Percentiles rank a stretch among this genome's conserved stretches.
These are phyloP conservation scores for Byasa hedistus DNA, from an alignment of 2,888 invertebrate genomes.

Conservation along the genomic window DNA sequence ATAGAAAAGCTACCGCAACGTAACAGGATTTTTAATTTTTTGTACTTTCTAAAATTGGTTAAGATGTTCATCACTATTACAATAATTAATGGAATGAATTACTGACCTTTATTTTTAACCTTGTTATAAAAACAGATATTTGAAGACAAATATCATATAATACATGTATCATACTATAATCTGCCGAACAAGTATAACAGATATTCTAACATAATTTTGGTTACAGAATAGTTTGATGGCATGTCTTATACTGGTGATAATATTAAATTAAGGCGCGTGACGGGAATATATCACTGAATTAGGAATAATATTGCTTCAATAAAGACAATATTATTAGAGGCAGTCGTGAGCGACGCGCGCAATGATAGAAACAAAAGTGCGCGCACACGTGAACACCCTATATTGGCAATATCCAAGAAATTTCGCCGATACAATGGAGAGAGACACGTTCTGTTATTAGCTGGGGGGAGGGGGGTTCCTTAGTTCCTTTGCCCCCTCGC, in stretches of 20 bases:
- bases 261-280: constrained; percentile 21
- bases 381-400: constrained; percentile 66
- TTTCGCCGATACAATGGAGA: constrained; percentile 72
- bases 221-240: background rate
- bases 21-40: too few relatives aligned
- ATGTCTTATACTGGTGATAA: constrained; percentile 11
- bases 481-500: constrained; percentile 68
- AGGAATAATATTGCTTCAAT: constrained; percentile 34
- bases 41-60: too few relatives aligned
- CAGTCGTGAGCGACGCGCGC: constrained; percentile 44
- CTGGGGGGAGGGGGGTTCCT: constrained; percentile 61
- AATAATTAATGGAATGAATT: too few relatives aligned
- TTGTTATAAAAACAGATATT: too few relatives aligned
- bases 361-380: constrained; percentile 69
- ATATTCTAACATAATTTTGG: background rate
- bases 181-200: background rate
- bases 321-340: constrained; percentile 39
- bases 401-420: constrained; percentile 78
- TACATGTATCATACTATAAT: background rate
- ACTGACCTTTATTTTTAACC: too few relatives aligned
- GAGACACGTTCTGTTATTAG: constrained; percentile 73
- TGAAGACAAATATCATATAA: too few relatives aligned
- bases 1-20: too few relatives aligned
- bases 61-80: too few relatives aligned
- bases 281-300: constrained; percentile 23